Percentiles rank a stretch among this genome's conserved stretches.
Conservation (phyloP, 2,888 invertebrate species). For the Sesia bembeciformis region DNA sequence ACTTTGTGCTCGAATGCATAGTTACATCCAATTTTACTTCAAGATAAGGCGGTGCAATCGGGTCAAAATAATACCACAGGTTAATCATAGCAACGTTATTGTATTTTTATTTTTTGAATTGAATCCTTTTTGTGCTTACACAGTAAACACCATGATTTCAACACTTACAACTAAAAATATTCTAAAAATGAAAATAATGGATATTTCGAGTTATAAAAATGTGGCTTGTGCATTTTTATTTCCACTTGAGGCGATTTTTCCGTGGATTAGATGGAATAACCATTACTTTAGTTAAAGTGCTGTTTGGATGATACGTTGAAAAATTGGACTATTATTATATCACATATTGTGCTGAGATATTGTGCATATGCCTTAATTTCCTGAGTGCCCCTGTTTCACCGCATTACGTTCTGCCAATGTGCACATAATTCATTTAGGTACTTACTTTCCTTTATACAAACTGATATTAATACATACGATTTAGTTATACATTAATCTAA, state of each 20-base stretch:
- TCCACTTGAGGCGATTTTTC: constrained; percentile 51
- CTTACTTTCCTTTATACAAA: constrained; percentile 66
- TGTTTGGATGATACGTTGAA: constrained; percentile 37
- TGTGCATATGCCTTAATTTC: constrained; percentile 58
- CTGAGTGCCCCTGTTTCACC: constrained; percentile 57
- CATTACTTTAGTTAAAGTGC: constrained; percentile 3
- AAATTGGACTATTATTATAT: constrained; percentile 35
- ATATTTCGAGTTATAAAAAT: constrained; percentile 56
- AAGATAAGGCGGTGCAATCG: too few species aligned
- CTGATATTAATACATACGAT: constrained; percentile 58
- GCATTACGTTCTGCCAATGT: constrained; percentile 53
- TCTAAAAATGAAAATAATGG: constrained; percentile 72
- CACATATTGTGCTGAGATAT: constrained; percentile 63
- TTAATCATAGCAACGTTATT: constrained; percentile 81
- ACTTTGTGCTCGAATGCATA: too few species aligned
- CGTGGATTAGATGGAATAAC: constrained; percentile 20
- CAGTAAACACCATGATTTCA: constrained; percentile 80
- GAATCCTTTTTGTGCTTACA: constrained; percentile 81
- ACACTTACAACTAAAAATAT: constrained; percentile 81
- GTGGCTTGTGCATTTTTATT: constrained; percentile 65
- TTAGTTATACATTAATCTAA: constrained; percentile 68
- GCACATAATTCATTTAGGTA: constrained; percentile 50
- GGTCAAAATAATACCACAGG: constrained; percentile 40
- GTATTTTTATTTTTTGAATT: constrained; percentile 77
- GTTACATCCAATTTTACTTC: too few species aligned